Conservation (phyloP, 1,140 invertebrate genomes). For the Parapsyche elsis region DNA sequence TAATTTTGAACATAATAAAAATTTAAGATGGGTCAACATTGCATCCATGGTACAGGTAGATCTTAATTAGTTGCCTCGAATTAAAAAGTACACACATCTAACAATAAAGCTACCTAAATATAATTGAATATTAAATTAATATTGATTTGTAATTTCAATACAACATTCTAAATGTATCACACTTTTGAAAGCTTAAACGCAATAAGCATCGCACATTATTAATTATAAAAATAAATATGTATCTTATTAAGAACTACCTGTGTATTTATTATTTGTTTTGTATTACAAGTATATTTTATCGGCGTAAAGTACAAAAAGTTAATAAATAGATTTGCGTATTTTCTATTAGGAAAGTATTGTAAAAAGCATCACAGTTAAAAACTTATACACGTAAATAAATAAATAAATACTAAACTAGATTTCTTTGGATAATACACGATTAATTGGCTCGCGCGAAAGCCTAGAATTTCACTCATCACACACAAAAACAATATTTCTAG, state of each 20-base stretch:
- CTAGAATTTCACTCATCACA: not conserved
- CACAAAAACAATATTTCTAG: not conserved
- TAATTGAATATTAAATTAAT: too few relatives aligned
- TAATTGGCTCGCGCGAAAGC: not conserved
- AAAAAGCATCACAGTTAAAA: slow-evolving; percentile 34
- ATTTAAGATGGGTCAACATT: too few relatives aligned
- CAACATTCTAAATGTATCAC: too few relatives aligned
- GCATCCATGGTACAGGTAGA: too few relatives aligned
- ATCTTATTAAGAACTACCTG: not conserved
- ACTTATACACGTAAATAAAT: not conserved
- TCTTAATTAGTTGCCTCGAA: too few relatives aligned
- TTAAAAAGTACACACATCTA: too few relatives aligned
- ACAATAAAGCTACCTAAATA: too few relatives aligned
- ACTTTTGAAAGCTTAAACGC: too few relatives aligned
- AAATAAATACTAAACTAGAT: not conserved
- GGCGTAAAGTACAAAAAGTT: not conserved
- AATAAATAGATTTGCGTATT: not conserved
- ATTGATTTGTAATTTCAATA: too few relatives aligned
- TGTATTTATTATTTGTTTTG: too few relatives aligned
- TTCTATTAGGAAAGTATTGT: not conserved
- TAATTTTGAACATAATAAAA: too few relatives aligned
- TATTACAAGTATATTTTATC: not conserved
- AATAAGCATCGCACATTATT: not conserved
- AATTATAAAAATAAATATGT: not conserved
- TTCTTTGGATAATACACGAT: not conserved